phyloP scores from a whole-genome alignment of 2,888 invertebrate genomes.

The Atethmia centrago region DNA sequence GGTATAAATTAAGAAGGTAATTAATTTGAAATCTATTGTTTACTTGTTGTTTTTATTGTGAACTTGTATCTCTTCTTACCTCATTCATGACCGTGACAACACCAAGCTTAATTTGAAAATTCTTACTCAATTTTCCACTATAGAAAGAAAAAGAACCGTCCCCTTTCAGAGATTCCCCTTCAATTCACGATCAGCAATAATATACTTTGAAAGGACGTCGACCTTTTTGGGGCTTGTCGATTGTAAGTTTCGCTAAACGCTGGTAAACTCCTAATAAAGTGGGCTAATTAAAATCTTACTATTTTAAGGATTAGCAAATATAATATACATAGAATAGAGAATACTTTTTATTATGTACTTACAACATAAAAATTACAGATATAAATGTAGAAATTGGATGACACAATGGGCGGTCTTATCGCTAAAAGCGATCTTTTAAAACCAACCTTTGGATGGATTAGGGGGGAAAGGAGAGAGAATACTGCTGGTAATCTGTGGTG shows the following conservation, averaged over 20 bases:
- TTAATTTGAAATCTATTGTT: not conserved
- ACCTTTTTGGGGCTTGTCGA: not conserved
- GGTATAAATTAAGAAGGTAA: not conserved
- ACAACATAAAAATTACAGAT: too few species aligned
- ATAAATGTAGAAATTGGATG: too few species aligned
- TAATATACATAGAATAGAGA: too few species aligned
- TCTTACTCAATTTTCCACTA: not conserved
- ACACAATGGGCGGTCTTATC: too few species aligned
- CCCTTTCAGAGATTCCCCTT: not conserved
- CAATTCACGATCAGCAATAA: conserved; percentile 6
- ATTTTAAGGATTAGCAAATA: too few species aligned
- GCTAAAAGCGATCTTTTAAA: too few species aligned
- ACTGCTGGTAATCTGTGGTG: too few species aligned
- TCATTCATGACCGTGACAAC: not conserved
- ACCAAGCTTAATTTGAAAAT: not conserved
- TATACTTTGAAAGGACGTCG: not conserved
- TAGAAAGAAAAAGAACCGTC: not conserved
- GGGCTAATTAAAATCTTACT: not conserved
- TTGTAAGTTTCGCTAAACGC: not conserved
- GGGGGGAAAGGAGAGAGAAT: too few species aligned
- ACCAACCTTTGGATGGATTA: too few species aligned
- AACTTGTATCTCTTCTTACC: not conserved
- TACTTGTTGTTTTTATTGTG: not conserved
- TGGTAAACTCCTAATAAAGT: not conserved
- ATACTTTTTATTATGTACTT: too few species aligned